Base-by-base conservation (phyloP, 1,140 invertebrate species). In the Periplaneta americana region DNA sequence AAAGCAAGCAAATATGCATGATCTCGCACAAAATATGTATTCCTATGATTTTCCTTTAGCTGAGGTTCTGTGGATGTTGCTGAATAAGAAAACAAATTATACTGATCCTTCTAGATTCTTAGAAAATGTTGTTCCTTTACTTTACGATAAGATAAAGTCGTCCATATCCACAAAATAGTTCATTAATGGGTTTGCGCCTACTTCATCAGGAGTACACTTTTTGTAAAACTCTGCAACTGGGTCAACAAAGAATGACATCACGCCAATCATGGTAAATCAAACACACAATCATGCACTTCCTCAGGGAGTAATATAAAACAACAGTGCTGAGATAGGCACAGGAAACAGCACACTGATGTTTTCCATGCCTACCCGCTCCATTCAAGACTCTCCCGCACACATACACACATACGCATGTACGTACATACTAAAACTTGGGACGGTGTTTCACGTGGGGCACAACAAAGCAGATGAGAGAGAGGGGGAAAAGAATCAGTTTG, bases 381-480 rank as follows among this genome's bases (percentile, higher is more conserved):
- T 66, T 34, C 76, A 78, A 39, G 34, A 78, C 76, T 22, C 76
- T 28, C 76, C 18, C 76, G 4, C 48, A 28, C 34, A 5, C 76
- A 77, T 32, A 79, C 36, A 35, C 36, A 36, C 78, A 80, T 35
- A 33, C 48, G n/a, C 57, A 80, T 74, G 48, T 57, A 80, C 33
- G 33, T 66, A 80, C n/a, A 80, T 80, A 80, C 74, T 66, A 39
- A 80, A 57, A 80, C 35, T 80, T 88, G 88, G 89, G 89, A 90
- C 87, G 87, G 89, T 88, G 89, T 90, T 88, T 90, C 88, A 91
- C 89, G 90, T 86, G 92, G 93, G 93, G 93, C 93, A 95, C 93
- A 95, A 95, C 92, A 94, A 92, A 93, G 93, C 93, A 91, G 39
- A 74, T 80, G 37, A 78, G 48, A 66, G 48, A 66, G 28, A 66